Conservation (phyloP, 2,888 invertebrate species). For the Erebia aethiops region DNA sequence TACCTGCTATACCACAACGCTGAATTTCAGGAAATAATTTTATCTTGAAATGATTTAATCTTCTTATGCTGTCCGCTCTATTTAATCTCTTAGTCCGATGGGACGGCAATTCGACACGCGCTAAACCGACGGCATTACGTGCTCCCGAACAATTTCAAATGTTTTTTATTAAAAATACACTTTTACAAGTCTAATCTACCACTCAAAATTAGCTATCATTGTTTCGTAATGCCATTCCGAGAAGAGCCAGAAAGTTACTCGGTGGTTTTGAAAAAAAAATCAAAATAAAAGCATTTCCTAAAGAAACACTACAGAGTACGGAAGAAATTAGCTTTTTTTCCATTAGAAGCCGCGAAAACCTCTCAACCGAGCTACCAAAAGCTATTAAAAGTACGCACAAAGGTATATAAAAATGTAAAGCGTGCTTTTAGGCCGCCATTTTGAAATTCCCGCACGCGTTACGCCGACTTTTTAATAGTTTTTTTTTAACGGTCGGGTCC, state of each 20-base stretch:
- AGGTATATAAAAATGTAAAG: slow-evolving; percentile 31
- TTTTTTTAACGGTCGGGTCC: slow-evolving; percentile 32
- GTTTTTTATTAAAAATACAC: no score
- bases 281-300: no score
- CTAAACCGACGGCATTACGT: no score
- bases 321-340: slow-evolving; percentile 14
- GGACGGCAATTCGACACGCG: no score
- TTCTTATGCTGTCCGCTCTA: no score
- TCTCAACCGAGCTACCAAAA: slow-evolving; percentile 14
- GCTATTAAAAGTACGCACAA: slow-evolving; percentile 33
- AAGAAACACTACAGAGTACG: not conserved
- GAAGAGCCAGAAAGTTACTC: not conserved
- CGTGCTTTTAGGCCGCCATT: slow-evolving; percentile 42
- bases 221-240: not conserved
- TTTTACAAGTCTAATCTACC: no score
- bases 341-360: slow-evolving; percentile 13
- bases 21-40: no score
- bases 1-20: no score
- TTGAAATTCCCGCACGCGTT: slow-evolving; percentile 39
- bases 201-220: not conserved
- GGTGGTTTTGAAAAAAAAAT: no score
- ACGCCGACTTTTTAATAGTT: slow-evolving; percentile 35
- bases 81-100: no score
- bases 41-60: no score
- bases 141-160: no score